Percentiles rank a stretch among this genome's conserved stretches.
phyloP scores from a whole-genome alignment of 2,888 invertebrate genomes.

The Phorcus lineatus region DNA sequence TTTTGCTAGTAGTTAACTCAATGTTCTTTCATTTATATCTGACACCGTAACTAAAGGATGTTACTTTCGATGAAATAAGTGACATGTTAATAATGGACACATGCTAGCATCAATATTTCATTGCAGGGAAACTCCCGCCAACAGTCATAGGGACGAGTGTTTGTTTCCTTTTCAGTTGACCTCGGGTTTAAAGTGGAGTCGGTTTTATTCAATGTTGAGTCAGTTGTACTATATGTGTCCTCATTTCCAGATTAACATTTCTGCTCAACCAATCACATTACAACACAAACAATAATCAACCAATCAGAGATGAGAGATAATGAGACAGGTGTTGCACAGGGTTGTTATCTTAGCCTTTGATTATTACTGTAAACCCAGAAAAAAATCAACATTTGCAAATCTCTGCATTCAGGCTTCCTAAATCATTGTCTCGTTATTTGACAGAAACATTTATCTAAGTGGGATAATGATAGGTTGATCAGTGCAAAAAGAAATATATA shows the following conservation, averaged over 20 bases:
- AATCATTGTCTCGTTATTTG: no score
- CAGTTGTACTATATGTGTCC: neutral
- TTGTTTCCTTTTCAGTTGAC: neutral
- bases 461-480: no score
- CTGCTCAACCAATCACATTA: neutral
- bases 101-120: neutral
- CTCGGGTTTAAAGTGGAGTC: neutral
- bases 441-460: no score
- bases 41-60: neutral
- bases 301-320: neutral
- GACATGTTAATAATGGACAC: neutral
- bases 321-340: neutral
- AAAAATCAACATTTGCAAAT: neutral
- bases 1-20: no score
- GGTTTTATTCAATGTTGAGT: neutral
- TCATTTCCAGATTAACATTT: neutral
- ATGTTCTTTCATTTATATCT: neutral
- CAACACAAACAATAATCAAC: neutral
- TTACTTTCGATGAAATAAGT: neutral
- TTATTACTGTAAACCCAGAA: neutral
- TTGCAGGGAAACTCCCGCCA: neutral
- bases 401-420: neutral
- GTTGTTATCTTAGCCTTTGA: constrained; percentile 9
- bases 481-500: no score
- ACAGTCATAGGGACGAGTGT: neutral